Evolutionary conservation across 2,888 invertebrate genomes (phyloP).

Genomic region (Phragmatobia fuliginosa): DNA sequence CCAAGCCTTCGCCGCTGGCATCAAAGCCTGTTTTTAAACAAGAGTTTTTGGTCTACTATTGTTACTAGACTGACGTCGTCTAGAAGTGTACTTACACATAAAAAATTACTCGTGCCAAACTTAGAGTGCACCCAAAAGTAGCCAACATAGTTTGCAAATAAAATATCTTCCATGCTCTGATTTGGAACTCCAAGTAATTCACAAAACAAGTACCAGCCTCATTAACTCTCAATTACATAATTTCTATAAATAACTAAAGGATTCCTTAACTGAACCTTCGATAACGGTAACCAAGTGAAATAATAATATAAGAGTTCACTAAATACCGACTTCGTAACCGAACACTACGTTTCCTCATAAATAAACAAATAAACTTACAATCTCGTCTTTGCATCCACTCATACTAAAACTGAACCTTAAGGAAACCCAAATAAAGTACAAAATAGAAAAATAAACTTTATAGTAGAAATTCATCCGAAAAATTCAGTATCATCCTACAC

Average conservation of each 20-base stretch:
- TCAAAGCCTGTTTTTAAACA: too few species aligned
- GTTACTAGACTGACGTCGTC: too few species aligned
- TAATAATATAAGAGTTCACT: constrained; percentile 66
- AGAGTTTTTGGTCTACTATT: too few species aligned
- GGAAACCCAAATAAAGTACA: constrained; percentile 9
- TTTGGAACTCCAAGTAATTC: neutral
- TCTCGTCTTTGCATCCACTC: constrained; percentile 16
- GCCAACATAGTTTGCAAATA: too few species aligned
- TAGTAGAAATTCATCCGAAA: constrained; percentile 55
- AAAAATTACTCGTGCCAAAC: too few species aligned
- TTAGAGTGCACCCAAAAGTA: too few species aligned
- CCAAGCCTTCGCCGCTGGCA: too few species aligned
- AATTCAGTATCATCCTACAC: constrained; percentile 66
- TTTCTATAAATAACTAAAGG: constrained; percentile 41
- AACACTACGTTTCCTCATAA: constrained; percentile 75
- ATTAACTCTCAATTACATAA: constrained; percentile 15
- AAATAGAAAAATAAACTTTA: constrained; percentile 33
- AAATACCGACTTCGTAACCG: constrained; percentile 71
- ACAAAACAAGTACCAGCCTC: neutral
- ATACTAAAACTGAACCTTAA: constrained; percentile 45
- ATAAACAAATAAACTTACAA: constrained; percentile 63
- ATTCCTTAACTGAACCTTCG: constrained; percentile 48
- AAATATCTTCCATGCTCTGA: too few species aligned
- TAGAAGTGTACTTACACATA: too few species aligned
- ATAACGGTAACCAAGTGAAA: constrained; percentile 70